These are phyloP conservation scores for Orthosia incerta DNA, from an alignment of 2,888 invertebrate genomes.

Conservation along the genomic window DNA sequence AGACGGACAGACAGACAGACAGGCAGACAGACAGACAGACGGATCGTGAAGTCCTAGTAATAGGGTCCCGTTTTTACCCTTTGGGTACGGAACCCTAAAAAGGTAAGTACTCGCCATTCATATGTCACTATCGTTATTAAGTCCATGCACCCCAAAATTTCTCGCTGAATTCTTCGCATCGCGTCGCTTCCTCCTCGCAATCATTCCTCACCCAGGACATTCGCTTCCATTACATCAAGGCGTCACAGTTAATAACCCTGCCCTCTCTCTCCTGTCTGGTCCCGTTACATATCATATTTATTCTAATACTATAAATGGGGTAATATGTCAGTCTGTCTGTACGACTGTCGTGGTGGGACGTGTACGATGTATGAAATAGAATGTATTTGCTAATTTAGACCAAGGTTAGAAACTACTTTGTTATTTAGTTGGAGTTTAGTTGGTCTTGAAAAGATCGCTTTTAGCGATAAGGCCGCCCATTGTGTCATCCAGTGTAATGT, in stretches of 20 bases:
- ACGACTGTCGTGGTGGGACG: background rate
- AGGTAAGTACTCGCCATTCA: too few species aligned
- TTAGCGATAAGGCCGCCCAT: too few species aligned
- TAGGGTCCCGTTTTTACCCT: too few species aligned
- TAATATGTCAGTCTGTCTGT: slow-evolving; percentile 43
- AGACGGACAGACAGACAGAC: too few species aligned
- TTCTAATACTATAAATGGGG: slow-evolving; percentile 59
- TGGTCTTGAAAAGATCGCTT: too few species aligned
- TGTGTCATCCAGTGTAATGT: too few species aligned
- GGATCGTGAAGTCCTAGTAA: too few species aligned
- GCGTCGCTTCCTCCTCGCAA: background rate
- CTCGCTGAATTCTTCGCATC: background rate
- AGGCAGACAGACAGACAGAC: too few species aligned
- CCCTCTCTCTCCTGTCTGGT: slow-evolving; percentile 32
- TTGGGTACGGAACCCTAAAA: too few species aligned
- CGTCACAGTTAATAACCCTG: slow-evolving; percentile 48
- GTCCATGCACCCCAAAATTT: too few species aligned
- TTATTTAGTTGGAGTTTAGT: background rate
- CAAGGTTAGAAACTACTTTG: background rate
- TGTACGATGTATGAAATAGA: background rate
- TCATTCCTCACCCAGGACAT: slow-evolving; percentile 2
- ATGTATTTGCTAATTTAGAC: background rate
- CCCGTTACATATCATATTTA: slow-evolving; percentile 52
- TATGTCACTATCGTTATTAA: too few species aligned
- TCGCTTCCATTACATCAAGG: slow-evolving; percentile 17